These are phyloP conservation scores for Schizotus pectinicornis DNA, from an alignment of 2,888 invertebrate genomes.

Conservation along the genomic window DNA sequence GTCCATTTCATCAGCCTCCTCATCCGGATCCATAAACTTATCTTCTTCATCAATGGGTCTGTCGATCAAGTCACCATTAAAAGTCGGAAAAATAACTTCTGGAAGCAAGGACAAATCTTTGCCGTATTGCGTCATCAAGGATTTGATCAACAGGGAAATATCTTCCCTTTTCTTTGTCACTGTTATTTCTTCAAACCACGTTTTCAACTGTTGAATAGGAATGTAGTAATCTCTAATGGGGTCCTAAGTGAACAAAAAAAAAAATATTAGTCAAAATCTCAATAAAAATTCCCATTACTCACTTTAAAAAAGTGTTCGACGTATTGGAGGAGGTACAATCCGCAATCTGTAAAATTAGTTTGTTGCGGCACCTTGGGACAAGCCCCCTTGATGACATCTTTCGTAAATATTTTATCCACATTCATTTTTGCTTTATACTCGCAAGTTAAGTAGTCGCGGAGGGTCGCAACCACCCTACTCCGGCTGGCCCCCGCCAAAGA, in stretches of 20 bases:
- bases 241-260: slow-evolving; percentile 61
- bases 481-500: slow-evolving; percentile 85
- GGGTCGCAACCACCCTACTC: slow-evolving; percentile 83
- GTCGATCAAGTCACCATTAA: slow-evolving; percentile 73
- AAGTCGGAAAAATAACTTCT: slow-evolving; percentile 76
- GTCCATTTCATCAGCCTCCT: slow-evolving; percentile 36
- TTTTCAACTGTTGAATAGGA: slow-evolving; percentile 80
- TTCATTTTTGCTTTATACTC: slow-evolving; percentile 79
- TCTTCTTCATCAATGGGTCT: slow-evolving; percentile 45
- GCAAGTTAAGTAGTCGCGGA: slow-evolving; percentile 89
- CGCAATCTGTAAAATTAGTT: slow-evolving; percentile 96
- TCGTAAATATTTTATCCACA: slow-evolving; percentile 72
- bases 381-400: slow-evolving; percentile 84
- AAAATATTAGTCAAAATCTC: neutral
- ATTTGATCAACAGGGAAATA: slow-evolving; percentile 78
- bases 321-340: slow-evolving; percentile 93
- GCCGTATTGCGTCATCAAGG: slow-evolving; percentile 76
- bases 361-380: slow-evolving; percentile 96
- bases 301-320: slow-evolving; percentile 95
- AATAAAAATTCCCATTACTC: slow-evolving; percentile 35
- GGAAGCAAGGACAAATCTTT: slow-evolving; percentile 72
- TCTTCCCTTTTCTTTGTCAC: slow-evolving; percentile 88
- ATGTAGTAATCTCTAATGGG: slow-evolving; percentile 82
- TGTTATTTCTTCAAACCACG: slow-evolving; percentile 87
- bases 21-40: slow-evolving; percentile 43